phyloP scores from a whole-genome alignment of 2,113 vertebrate species.

The Chaetodon auriga region DNA sequence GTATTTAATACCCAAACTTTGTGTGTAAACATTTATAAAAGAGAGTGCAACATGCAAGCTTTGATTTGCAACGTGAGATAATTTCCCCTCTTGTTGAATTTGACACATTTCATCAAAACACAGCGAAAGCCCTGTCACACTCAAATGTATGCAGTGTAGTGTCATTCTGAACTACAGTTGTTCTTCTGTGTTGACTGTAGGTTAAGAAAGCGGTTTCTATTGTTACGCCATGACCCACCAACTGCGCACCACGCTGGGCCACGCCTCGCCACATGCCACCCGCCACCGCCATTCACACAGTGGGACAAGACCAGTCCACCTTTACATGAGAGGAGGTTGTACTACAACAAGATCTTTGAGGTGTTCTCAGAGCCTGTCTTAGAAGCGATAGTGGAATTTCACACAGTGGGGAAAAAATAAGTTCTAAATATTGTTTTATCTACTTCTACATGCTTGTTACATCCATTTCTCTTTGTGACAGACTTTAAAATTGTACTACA shows the following conservation, averaged over 20 bases:
- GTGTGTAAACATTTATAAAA: neutral
- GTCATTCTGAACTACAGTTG: neutral
- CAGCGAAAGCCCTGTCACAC: neutral
- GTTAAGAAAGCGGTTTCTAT: slow-evolving; percentile 26
- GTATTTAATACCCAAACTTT: neutral
- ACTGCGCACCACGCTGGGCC: slow-evolving; percentile 27
- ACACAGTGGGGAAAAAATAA: neutral
- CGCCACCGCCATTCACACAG: neutral
- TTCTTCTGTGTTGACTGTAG: slow-evolving; percentile 42
- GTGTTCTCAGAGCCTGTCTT: neutral
- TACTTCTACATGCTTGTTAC: neutral
- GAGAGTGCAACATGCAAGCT: neutral
- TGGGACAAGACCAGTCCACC: neutral
- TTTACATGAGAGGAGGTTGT: neutral
- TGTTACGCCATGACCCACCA: slow-evolving; percentile 9
- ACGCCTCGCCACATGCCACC: slow-evolving; percentile 8
- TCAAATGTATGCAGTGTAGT: too few species aligned
- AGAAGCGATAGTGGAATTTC: neutral
- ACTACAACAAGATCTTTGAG: slow-evolving; percentile 28
- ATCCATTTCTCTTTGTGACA: neutral
- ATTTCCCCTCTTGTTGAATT: neutral
- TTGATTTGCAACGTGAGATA: neutral
- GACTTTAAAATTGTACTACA: neutral
- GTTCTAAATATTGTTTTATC: neutral
- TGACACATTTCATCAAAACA: neutral